Conservation (phyloP, 2,888 invertebrate species). For the Drosophila nigricruria region DNA sequence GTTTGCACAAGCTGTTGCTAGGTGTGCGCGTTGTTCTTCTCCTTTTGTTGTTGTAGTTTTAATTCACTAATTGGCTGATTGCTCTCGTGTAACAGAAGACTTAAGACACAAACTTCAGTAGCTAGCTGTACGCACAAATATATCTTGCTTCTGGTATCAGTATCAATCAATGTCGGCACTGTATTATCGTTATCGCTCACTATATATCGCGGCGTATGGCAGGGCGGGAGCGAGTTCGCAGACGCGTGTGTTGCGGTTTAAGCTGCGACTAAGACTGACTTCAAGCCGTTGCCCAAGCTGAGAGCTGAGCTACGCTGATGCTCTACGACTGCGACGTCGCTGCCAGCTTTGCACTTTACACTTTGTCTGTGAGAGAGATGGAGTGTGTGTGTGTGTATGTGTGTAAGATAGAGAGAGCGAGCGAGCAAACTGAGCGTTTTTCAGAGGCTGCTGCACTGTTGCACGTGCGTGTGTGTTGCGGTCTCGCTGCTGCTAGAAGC, state of each 20-base stretch:
- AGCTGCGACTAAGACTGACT: conserved; percentile 82
- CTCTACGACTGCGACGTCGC: conserved; percentile 39
- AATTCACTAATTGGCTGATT: conserved; percentile 52
- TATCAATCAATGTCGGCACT: conserved; percentile 32
- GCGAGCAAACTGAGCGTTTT: conserved; percentile 28
- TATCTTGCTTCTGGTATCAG: conserved; percentile 2
- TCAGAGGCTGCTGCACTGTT: conserved; percentile 59
- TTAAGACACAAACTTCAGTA: conserved; percentile 71
- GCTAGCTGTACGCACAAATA: conserved; percentile 23
- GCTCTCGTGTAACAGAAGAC: conserved; percentile 73
- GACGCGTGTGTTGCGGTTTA: conserved; percentile 79
- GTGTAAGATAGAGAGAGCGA: conserved; percentile 4
- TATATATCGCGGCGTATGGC: conserved; percentile 31
- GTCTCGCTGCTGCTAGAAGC: conserved; percentile 48
- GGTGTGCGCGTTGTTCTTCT: conserved; percentile 15
- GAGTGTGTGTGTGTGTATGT: background rate
- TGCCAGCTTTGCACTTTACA: conserved; percentile 83
- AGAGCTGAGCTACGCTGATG: conserved; percentile 55
- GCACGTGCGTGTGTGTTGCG: conserved; percentile 61
- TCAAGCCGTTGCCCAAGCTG: conserved; percentile 51
- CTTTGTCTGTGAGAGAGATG: conserved; percentile 59
- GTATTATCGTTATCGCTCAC: conserved; percentile 39
- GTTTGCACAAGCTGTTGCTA: conserved; percentile 45
- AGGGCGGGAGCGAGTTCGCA: conserved; percentile 45
- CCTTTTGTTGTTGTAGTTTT: conserved; percentile 16